Base-by-base conservation (phyloP, 1,140 invertebrate genomes). In the Thaumetopoea pityocampa region DNA sequence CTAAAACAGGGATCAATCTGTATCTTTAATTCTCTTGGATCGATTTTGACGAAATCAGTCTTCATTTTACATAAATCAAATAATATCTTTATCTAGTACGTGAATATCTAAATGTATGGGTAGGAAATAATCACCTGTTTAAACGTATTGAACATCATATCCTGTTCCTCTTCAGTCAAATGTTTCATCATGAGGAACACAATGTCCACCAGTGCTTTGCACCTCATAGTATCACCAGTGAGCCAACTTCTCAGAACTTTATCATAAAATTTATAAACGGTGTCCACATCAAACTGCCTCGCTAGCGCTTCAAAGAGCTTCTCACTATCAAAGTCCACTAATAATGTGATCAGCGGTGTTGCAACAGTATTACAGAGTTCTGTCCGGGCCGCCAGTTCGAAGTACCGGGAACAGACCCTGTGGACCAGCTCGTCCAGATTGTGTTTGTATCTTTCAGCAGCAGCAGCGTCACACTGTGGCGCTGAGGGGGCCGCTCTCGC, bases 81-180 rank as follows among this genome's bases (percentile, higher is more conserved):
- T 10, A 23, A 28, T 6, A 34, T 9, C 19, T 10, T 5, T 10
- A 8, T 10, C 9, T 10, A 34, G 11, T 10, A 9, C 14, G 11
- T 10, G 10, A n/a, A 34, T 19, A 10, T 3, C 19, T 4, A 2
- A 5, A 5, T 1, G 1, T 36, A 15, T 7, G 8, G n/a, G 16
- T 12, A 16, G 2, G 20, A 0, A 9, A 16, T 23, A 22, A 18
- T 37, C 41, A 73, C 72, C 56, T 66, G 56, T 32, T 64, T 34
- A 29, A 76, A 70, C 1, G 56, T 57, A 10, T 50, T 34, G 18
- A 62, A 66, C 40, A 64, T 33, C 0, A 28, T 44, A 4, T 66
- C 55, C 24, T 68, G 64, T 29, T 77, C 70, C 1, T 56, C 41
- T 18, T 69, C 57, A 9, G 20, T 49, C 22, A 77, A 34, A 22